Evolutionary conservation across 2,888 invertebrate genomes (phyloP).

Genomic region (Lasiommata megera): DNA sequence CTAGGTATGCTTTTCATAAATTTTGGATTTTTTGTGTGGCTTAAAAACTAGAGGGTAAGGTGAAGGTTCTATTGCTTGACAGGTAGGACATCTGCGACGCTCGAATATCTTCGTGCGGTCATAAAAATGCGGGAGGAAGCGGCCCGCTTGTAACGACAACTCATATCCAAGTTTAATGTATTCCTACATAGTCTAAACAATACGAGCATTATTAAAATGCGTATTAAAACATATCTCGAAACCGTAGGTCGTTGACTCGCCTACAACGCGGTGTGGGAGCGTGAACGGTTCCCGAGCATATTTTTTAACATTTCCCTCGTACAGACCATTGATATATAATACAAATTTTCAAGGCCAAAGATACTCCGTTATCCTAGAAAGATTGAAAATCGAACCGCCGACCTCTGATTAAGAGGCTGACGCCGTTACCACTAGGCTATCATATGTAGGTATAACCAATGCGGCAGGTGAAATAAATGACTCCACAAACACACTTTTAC

Average conservation of each 20-base stretch:
- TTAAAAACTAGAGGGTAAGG: no score
- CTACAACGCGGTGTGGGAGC: slow-evolving; percentile 49
- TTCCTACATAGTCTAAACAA: slow-evolving; percentile 65
- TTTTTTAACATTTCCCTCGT: slow-evolving; percentile 26
- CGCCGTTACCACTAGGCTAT: no score
- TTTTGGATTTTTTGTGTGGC: no score
- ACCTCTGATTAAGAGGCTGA: no score
- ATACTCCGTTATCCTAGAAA: no score
- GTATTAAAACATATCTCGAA: slow-evolving; percentile 69
- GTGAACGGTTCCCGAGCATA: slow-evolving; percentile 46
- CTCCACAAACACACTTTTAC: no score
- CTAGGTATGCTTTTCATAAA: no score
- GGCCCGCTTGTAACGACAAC: slow-evolving; percentile 40
- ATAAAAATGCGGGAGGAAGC: slow-evolving; percentile 33
- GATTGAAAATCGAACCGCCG: no score
- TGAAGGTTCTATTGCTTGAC: no score
- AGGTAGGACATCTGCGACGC: background rate
- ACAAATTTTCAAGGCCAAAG: background rate
- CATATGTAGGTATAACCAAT: no score
- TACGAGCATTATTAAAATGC: slow-evolving; percentile 73
- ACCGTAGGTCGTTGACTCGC: slow-evolving; percentile 66
- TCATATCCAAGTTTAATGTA: slow-evolving; percentile 60
- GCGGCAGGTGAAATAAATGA: no score
- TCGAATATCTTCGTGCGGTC: background rate
- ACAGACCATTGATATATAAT: background rate